Base-by-base conservation (phyloP, 2,888 invertebrate species). In the Prenolepis imparis region DNA sequence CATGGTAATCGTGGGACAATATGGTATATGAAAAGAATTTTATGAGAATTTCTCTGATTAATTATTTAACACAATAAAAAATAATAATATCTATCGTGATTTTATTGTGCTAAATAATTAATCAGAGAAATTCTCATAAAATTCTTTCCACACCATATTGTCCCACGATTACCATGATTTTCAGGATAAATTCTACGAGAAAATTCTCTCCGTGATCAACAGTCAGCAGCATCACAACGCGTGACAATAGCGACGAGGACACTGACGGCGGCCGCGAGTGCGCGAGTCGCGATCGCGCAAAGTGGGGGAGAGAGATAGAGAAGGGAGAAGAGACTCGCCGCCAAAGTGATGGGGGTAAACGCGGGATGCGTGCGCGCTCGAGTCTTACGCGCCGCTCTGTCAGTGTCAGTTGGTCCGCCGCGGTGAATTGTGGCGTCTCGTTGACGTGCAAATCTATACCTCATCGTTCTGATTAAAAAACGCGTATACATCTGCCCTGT, bases 321-420 rank as follows among this genome's bases (percentile, higher is more conserved):
- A 44, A 70, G 84, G 32, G 11, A n/a, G 80, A 55, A 63, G 32
- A 74, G 82, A 68, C 63, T 61, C 72, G 85, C 48, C 18, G 41
- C 15, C 21, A 28, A 28, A 28, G 15, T 1, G 12, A 64, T 36
- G 57, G 87, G 82, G 73, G 73, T 73, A 57, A 72, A 41, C 75
- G 36, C 63, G 80, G 68, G 75, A 88, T 96, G 96, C 95, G 95
- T 95, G 95, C 94, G 94, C 91, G 87, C 64, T 86, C 81, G 86
- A 84, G 94, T 93, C 93, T 77, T 82, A 83, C 87, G 87, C 85
- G 83, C 80, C 78, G 87, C 87, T 90, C 87, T 90, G 91, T 92
- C 93, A 93, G 93, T 93, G 92, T 92, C 91, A 92, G 91, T 93
- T 92, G 90, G 91, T 92, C 90, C 93, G 93, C 90, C 92, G 92